Conservation (phyloP, 2,888 invertebrate species). For the Plagodis pulveraria region DNA sequence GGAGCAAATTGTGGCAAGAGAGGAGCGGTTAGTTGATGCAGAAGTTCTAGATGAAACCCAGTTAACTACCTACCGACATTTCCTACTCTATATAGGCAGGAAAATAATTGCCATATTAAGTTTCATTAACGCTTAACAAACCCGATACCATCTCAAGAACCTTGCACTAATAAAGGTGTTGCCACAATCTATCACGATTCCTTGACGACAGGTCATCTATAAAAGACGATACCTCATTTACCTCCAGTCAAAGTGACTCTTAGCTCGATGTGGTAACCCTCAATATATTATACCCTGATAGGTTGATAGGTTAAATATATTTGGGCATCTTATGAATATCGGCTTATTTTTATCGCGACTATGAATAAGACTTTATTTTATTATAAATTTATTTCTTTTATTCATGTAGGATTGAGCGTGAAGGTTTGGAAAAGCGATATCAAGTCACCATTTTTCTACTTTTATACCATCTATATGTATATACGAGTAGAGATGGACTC, state of each 20-base stretch:
- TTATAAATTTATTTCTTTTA: no score
- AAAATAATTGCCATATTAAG: no score
- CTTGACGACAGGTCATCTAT: conserved; percentile 17
- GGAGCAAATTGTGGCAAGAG: no score
- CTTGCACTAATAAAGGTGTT: conserved; percentile 2
- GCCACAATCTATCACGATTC: conserved; percentile 6
- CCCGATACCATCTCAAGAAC: not conserved
- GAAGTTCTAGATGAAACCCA: no score
- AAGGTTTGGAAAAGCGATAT: no score
- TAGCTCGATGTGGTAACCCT: conserved; percentile 5
- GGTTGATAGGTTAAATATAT: conserved; percentile 5
- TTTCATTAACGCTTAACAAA: not conserved
- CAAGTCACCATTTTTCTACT: no score
- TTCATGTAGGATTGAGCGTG: no score
- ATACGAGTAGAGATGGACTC: no score
- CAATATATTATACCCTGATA: conserved; percentile 14
- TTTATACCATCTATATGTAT: no score
- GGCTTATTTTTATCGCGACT: not conserved
- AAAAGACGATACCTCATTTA: conserved; percentile 16
- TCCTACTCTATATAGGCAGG: no score
- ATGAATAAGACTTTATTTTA: not conserved
- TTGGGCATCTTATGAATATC: not conserved
- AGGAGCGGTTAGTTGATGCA: no score
- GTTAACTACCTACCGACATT: no score
- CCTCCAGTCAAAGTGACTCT: conserved; percentile 7